Base-by-base conservation (phyloP, 2,888 invertebrate species). In the Dione vanillae region DNA sequence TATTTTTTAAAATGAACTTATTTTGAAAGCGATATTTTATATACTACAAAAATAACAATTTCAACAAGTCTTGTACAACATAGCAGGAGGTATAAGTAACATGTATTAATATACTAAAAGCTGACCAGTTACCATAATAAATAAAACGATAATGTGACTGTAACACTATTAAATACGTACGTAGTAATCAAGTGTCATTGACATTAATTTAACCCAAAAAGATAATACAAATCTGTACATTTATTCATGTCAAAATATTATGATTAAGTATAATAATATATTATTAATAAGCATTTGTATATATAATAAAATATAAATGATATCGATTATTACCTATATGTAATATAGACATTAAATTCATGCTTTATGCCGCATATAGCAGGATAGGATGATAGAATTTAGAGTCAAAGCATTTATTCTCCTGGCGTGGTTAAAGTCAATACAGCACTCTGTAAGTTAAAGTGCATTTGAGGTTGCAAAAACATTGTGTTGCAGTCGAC, bases 161-260 rank as follows among this genome's bases (percentile, higher is more conserved):
- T 47, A 64, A 47, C 16, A 64, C 19, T 40, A 49, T 49, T 64
- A 64, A 47, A 45, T 37, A 51, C 67, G 41, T 35, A 43, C 58
- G 35, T 54, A 37, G 49, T 45, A 45, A 52, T 64, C 54, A 27
- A 64, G n/a, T 64, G 68, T 64, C 54, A 69, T 47, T 64, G 47
- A 69, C 54, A 69, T 68, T 61, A 49, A 35, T 59, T 62, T 54
- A 61, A 69, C 68, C 51, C 40, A 56, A 47, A 69, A 64, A 68
- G 61, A 68, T 67, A 49, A 67, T 68, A 37, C 10, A 51, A 27
- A 52, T 52, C 35, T 37, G 54, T 27, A 45, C 20, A 43, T 20
- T n/a, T 62, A 54, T 47, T 69, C 40, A 47, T 54, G 49, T 40
- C 64, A 64, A 40, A 51, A 49, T 49, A 51, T 51, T 40, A 19